Evolutionary conservation across 2,113 vertebrate species (phyloP), one percentile per base, ranked within the genome.

Genomic region (Esox niger): DNA sequence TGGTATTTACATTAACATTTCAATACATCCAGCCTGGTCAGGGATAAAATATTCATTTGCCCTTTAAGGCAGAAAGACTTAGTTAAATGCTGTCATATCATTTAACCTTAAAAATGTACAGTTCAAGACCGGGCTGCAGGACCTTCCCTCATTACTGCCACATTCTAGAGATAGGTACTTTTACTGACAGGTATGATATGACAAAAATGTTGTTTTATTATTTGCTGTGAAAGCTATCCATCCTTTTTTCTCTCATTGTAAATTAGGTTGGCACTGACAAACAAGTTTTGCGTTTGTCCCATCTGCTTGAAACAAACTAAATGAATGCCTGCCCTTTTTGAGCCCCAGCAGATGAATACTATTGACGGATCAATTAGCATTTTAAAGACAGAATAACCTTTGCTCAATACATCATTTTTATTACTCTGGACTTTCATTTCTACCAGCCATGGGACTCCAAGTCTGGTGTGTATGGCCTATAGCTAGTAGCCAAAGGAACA

Each of bases 321-420:
- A 92, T 71, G 72, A 76, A 87, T 32, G n/a, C 43, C 23, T 93
- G 89, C 88, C 91, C 92, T 94, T 94, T 94, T 90, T 90, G 85
- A 92, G 82, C 76, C 74, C 84, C 79, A 85, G 85, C 85, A 91
- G 93, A 93, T 92, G 87, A 94, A 93, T 89, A 93, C 82, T 90
- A 75, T 90, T 93, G 92, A 92, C 88, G 93, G 91, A 93, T 92
- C 89, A 94, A 94, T 95, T 93, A 94, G 89, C 93, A 92, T 94
- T 93, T 94, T 90, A 88, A 92, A 93, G 88, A 90, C 81, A 88
- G 80, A 84, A 83, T 93, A 92, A 94, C 93, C 93, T 95, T 94
- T 93, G 87, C 86, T 91, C 87, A 89, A 86, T 87, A 84, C 85
- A 90, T 93, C 89, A 88, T 79, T 86, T 88, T 92, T 94, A 93